A percentile compares a stretch with the other conserved stretches of the same genome.
Conservation (phyloP, 1,140 invertebrate genomes). For the Brachionus manjavacas region DNA sequence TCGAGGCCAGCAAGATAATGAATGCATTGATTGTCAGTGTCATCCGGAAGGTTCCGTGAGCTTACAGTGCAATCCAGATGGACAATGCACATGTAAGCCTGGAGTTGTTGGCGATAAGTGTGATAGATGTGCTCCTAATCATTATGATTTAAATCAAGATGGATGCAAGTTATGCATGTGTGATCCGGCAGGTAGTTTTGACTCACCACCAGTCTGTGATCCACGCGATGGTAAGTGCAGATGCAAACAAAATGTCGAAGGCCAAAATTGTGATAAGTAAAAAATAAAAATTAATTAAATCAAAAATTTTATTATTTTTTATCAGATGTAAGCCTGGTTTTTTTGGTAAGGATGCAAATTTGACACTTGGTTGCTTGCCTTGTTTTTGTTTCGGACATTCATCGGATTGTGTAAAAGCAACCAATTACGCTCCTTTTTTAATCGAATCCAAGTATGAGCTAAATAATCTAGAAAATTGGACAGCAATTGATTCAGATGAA, state of each 20-base stretch:
- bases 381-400: constrained; percentile 98
- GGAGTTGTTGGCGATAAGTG: constrained; percentile 60
- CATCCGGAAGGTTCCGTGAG: constrained; percentile 69
- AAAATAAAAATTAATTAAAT: neutral
- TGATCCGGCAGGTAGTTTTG: constrained; percentile 71
- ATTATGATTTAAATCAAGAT: constrained; percentile 75
- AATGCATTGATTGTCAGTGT: constrained; percentile 38
- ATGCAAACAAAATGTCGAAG: constrained; percentile 45
- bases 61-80: constrained; percentile 82
- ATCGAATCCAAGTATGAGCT: neutral
- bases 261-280: constrained; percentile 55
- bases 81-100: constrained; percentile 62
- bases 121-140: constrained; percentile 67
- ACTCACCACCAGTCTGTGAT: constrained; percentile 71
- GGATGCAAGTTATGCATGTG: constrained; percentile 78
- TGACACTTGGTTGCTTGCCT: constrained; percentile 92
- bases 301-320: neutral
- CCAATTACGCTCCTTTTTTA: constrained; percentile 70
- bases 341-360: constrained; percentile 80
- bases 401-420: constrained; percentile 76
- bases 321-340: constrained; percentile 82
- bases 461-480: constrained; percentile 48
- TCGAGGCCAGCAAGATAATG: constrained; percentile 43
- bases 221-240: constrained; percentile 61
- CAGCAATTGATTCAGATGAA: neutral